Evolutionary conservation across 2,113 vertebrate species (phyloP), one percentile per base, ranked within the genome.

Genomic region (Hylia prasina): DNA sequence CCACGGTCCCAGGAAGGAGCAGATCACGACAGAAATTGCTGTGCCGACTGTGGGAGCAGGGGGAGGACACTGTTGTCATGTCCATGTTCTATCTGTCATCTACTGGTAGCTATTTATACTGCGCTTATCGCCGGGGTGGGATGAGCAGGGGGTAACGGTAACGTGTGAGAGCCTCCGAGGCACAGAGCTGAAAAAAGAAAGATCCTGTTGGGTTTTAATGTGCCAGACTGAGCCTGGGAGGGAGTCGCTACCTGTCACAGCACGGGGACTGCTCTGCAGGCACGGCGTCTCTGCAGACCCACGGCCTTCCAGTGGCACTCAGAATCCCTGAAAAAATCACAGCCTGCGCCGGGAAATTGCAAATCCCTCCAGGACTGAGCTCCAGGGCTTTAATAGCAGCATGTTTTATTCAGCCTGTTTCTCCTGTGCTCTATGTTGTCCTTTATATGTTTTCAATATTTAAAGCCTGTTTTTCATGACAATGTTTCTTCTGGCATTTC

Each of bases 71-170:
- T 68, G 82, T 81, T 95, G 93, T 95, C 94, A 87, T 90, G 86
- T 92, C 93, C 96, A 95, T 92, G 90, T 93, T 94, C 95, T 95
- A 91, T 96, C 94, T 92, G 90, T 97, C 96, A 96, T 96, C 94
- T 95, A 68, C 93, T 94, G 93, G 93, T 78, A 94, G 94, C 93
- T 96, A 92, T 96, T 97, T 93, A 92, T 94, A 93, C 94, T 96
- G 94, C 76, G 85, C 79, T 90, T 23, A 58, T 80, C 58, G 13
- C 93, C 58, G 95, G 30, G 82, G 85, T 64, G 90, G 82, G 90
- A 76, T 65, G 89, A 90, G 91, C 84, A 68, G 10, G 54, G 93
- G 90, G 92, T 69, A 56, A 61, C 10, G 87, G 73, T 19, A 76
- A 70, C 20, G 24, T 71, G 45, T 78, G 93, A 81, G 85, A 96